Evolutionary conservation across 2,888 invertebrate species (phyloP).

Genomic region (Melikaiella ostensackeni): DNA sequence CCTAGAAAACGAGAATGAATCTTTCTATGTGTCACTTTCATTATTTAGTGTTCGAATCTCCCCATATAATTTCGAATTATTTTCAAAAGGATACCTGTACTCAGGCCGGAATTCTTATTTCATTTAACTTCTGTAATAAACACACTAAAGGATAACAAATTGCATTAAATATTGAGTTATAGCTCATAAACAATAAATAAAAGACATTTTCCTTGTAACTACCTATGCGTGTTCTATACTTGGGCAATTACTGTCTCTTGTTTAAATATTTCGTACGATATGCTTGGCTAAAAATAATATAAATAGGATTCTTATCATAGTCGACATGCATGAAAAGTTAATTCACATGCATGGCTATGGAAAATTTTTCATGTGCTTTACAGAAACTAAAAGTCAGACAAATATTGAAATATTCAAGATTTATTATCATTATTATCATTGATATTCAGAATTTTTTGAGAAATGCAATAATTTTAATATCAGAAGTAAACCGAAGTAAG

Average conservation of each 20-base stretch:
- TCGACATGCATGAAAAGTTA: neutral
- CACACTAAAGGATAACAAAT: neutral
- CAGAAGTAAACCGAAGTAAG: too few species aligned
- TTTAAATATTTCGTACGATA: neutral
- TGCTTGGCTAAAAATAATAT: neutral
- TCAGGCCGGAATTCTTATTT: neutral
- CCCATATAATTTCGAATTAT: neutral
- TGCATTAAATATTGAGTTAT: neutral
- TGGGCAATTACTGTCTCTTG: neutral
- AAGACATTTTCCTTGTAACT: neutral
- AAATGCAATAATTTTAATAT: neutral
- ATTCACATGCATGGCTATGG: neutral
- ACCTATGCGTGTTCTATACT: neutral
- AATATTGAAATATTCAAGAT: neutral
- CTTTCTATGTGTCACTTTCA: neutral
- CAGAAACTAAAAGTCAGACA: neutral
- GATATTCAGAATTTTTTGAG: neutral
- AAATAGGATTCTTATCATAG: neutral
- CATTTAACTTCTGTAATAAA: neutral
- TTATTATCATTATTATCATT: neutral
- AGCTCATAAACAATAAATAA: neutral
- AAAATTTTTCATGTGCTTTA: neutral
- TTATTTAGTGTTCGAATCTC: neutral
- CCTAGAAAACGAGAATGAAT: slow-evolving; percentile 19
- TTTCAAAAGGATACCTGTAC: neutral